Base-by-base conservation (phyloP, 2,888 invertebrate species). In the Drosophila birchii region DNA sequence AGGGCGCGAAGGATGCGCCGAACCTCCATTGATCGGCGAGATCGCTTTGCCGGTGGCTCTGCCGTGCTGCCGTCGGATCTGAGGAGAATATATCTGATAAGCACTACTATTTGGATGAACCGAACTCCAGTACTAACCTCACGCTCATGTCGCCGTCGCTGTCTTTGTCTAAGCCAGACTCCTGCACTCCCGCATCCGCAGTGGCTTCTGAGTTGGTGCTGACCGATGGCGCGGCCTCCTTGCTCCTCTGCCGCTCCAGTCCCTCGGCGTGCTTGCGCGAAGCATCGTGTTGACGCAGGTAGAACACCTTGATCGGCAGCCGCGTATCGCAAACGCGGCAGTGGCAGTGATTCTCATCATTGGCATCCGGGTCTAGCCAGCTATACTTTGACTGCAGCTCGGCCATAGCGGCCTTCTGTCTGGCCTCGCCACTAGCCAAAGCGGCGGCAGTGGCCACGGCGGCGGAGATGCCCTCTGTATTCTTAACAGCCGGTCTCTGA, bases 291-390 rank as follows among this genome's bases (percentile, higher is more conserved):
- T 89, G 86, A 0, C 78, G 79, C 49, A 88, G 12, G 16, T 36
- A 86, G 32, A 89, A 80, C 3, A 86, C 45, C 44, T 89, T 86
- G n/a, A 89, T 86, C 7, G 86, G 86, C 38, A 86, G 56, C 3
- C 90, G 72, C 5, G 67, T 53, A 3, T 83, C 84, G 41, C 86
- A 86, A 1, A 73, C 0, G 6, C 76, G 80, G 58, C 88, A 88
- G 34, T 63, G 76, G 23, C 82, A 81, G 41, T 79, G 38, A 18
- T 79, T 88, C 51, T 89, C 81, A 29, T 87, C 83, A 12, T n/a
- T 72, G 43, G 74, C 54, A 59, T 88, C 86, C 11, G 80, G 75
- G n/a, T 78, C 76, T 23, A 90, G 20, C 88, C 88, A 88, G 11
- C 61, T 51, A 32, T 85, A 88, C 32, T 82, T 79, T 7, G 76